phyloP scores from a whole-genome alignment of 2,113 vertebrate species.

The Cavia aperea region DNA sequence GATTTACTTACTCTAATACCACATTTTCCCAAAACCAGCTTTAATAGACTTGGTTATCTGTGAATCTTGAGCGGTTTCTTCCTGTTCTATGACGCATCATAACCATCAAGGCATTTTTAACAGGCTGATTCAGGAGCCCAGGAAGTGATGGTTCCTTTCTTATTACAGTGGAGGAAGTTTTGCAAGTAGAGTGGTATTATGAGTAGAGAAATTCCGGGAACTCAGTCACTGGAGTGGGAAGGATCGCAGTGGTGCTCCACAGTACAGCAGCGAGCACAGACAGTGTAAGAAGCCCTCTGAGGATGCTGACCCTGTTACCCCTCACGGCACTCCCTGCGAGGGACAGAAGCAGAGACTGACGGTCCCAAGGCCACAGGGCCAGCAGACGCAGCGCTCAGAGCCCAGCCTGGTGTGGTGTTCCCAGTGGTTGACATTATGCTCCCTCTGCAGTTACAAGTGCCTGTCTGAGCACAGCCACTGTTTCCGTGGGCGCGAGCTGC shows the following conservation, averaged over 20 bases:
- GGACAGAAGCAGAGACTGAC: background rate
- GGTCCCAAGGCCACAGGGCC: background rate
- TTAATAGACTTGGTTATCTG: background rate
- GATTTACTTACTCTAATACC: background rate
- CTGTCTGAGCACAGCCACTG: background rate
- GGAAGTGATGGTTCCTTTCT: background rate
- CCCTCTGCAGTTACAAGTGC: background rate
- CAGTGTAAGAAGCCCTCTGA: background rate
- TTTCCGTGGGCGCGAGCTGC: background rate
- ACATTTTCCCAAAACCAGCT: background rate
- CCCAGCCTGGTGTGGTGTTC: accelerated
- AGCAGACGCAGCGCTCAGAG: background rate
- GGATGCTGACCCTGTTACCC: accelerated
- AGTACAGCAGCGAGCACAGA: background rate
- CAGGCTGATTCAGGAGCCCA: too few species aligned
- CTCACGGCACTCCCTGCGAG: background rate
- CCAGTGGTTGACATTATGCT: too few species aligned
- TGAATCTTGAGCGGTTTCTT: background rate
- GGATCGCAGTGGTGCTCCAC: accelerated
- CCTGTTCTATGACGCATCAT: background rate
- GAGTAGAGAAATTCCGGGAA: background rate
- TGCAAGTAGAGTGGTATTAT: too few species aligned
- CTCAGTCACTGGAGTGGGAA: background rate
- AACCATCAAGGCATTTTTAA: background rate
- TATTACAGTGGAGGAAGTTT: background rate